phyloP scores from a whole-genome alignment of 2,888 invertebrate species.

The Panorpa germanica region DNA sequence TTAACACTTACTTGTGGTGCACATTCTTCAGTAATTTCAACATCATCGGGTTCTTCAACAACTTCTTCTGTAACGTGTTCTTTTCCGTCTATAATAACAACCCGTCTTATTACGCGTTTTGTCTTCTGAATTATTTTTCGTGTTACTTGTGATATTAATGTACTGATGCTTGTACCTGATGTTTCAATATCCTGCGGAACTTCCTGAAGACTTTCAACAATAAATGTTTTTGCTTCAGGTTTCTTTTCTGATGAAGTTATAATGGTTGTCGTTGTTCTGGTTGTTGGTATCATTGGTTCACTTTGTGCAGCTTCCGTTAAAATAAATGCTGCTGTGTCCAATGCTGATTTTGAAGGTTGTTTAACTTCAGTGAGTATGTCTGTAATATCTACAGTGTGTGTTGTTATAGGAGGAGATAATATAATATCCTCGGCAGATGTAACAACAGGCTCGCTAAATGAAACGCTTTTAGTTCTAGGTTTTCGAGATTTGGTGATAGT shows the following conservation, averaged over 20 bases:
- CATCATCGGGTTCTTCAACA: slow-evolving; percentile 26
- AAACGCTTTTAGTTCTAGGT: too few species aligned
- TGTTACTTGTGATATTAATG: slow-evolving; percentile 12
- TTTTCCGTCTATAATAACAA: slow-evolving; percentile 16
- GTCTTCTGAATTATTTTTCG: slow-evolving; percentile 15
- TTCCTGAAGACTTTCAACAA: slow-evolving; percentile 7
- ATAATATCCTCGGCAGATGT: too few species aligned
- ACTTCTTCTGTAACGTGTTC: slow-evolving; percentile 16
- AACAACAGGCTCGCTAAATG: too few species aligned
- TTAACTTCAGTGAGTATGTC: too few species aligned
- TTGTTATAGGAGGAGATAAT: too few species aligned
- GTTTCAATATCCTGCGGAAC: background rate
- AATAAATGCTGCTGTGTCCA: slow-evolving; percentile 3
- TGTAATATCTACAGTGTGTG: too few species aligned
- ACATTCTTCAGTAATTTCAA: slow-evolving; percentile 51
- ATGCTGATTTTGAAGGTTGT: too few species aligned
- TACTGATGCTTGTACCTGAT: slow-evolving; percentile 1
- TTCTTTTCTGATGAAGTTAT: background rate
- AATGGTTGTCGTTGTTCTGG: background rate
- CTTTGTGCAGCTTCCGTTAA: slow-evolving; percentile 7
- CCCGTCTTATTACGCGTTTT: slow-evolving; percentile 15
- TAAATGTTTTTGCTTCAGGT: background rate
- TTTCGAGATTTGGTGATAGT: too few species aligned
- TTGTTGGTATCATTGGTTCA: slow-evolving; percentile 7
- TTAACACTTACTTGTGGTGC: slow-evolving; percentile 52